These are phyloP conservation scores for Scomber scombrus DNA, from an alignment of 2,113 vertebrate species.

Conservation along the genomic window DNA sequence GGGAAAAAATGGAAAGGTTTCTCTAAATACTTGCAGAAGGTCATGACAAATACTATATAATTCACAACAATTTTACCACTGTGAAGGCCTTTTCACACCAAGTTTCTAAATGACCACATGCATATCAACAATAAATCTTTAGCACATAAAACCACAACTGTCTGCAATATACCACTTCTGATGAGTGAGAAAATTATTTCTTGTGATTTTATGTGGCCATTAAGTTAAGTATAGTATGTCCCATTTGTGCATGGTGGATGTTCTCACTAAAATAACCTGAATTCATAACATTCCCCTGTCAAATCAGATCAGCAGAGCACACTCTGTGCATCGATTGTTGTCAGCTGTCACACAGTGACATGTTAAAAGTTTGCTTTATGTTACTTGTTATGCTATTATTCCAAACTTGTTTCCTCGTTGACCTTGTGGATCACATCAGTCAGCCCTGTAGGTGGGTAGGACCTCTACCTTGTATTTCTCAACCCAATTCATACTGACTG, in stretches of 20 bases:
- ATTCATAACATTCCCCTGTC: not conserved
- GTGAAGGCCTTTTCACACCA: not conserved
- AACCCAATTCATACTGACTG: conserved; percentile 41
- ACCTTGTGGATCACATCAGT: conserved; percentile 40
- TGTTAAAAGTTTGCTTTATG: not conserved
- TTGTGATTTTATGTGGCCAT: not conserved
- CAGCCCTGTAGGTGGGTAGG: conserved; percentile 24
- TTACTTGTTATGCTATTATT: conserved; percentile 27
- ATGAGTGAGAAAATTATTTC: not conserved
- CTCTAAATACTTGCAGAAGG: conserved; percentile 45
- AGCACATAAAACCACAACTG: conserved; percentile 1
- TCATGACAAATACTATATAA: conserved; percentile 9
- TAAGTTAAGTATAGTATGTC: not conserved
- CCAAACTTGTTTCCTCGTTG: conserved; percentile 19
- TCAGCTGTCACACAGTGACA: conserved; percentile 18
- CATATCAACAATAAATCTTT: conserved; percentile 5
- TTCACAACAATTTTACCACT: not conserved
- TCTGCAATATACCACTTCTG: not conserved
- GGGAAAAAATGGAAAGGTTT: conserved; percentile 23
- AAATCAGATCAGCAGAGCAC: conserved; percentile 1
- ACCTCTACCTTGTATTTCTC: conserved; percentile 31
- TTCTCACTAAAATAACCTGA: not conserved
- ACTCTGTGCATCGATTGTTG: not conserved
- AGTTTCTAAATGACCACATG: not conserved
- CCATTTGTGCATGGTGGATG: not conserved